Base-by-base conservation (phyloP, 2,113 vertebrate genomes). In the Callocephalon fimbriatum region DNA sequence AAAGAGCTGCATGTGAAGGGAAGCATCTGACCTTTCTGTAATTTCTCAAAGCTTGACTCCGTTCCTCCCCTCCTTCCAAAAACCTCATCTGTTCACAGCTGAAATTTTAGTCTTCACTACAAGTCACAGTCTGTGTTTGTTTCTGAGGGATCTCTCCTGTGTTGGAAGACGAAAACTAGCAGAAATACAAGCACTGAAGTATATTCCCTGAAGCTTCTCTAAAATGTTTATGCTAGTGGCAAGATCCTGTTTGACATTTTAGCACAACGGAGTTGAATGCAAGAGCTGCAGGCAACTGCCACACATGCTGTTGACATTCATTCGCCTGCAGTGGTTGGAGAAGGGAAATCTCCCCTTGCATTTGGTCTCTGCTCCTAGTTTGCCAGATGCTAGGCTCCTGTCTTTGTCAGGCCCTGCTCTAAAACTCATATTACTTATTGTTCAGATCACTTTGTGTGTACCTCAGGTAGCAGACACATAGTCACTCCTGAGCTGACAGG, bases 151-250 rank as follows among this genome's bases (percentile, higher is more conserved):
- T 91, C 67, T 73, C 86, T 79, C 66, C 42, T 82, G 12, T 63
- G 31, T 48, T 88, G 83, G 80, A 76, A 96, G 90, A 72, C 32
- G 75, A 78, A 77, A 88, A 74, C 56, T 83, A 80, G 20, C 65
- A 89, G 51, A 91, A 68, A 63, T 35, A 6, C 37, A 75, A 90
- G 66, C 88, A 91, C 44, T 84, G 47, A 86, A 89, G 23, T 32
- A 6, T 83, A 88, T 81, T 97, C 97, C 92, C 96, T 79, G 61
- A 91, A 96, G 94, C 53, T 56, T 78, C 51, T 73, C 86, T 68
- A 85, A 94, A 95, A 76, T 96, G 90, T 95, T 97, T 97, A 88
- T 93, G 94, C 94, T 53, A 37, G 35, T 90, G 94, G 96, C 95
- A 94, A 96, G 85, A 70, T 91, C 80, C 65, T 93, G 51, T 94